A percentile compares a stretch with the other conserved stretches of the same genome.
Evolutionary conservation across 1,140 invertebrate species (phyloP).

Genomic region (Aphis gossypii): DNA sequence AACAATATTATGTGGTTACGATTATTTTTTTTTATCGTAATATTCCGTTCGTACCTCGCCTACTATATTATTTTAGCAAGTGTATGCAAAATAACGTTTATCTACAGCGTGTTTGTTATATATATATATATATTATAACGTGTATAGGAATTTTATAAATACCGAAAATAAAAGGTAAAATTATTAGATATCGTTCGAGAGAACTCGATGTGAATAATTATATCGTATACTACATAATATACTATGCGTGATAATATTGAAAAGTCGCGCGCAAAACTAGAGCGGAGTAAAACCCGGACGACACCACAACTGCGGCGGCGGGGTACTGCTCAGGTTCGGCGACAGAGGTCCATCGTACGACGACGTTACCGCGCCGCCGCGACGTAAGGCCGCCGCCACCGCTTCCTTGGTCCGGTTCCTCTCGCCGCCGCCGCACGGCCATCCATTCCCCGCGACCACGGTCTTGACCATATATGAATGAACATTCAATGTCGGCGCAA

Average conservation of each 20-base stretch:
- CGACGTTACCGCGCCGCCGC: background rate
- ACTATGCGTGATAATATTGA: background rate
- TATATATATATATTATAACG: no score
- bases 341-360: background rate
- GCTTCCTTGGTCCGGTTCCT: slow-evolving; percentile 53
- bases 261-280: background rate
- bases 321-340: background rate
- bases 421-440: background rate
- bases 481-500: slow-evolving; percentile 35
- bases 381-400: no score
- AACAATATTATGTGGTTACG: background rate
- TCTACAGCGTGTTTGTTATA: background rate
- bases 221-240: no score
- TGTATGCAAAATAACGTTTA: background rate
- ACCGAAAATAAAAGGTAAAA: background rate
- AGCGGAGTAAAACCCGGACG: background rate
- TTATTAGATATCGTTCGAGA: background rate
- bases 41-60: background rate
- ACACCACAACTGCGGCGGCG: background rate
- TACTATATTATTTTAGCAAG: background rate
- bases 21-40: background rate
- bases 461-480: slow-evolving; percentile 55
- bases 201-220: background rate
- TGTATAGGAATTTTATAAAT: background rate
- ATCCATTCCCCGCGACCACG: slow-evolving; percentile 33